Percentiles rank a stretch among this genome's conserved stretches.
These are phyloP conservation scores for Phymastichus coffea DNA, from an alignment of 1,140 invertebrate genomes.

Conservation along the genomic window DNA sequence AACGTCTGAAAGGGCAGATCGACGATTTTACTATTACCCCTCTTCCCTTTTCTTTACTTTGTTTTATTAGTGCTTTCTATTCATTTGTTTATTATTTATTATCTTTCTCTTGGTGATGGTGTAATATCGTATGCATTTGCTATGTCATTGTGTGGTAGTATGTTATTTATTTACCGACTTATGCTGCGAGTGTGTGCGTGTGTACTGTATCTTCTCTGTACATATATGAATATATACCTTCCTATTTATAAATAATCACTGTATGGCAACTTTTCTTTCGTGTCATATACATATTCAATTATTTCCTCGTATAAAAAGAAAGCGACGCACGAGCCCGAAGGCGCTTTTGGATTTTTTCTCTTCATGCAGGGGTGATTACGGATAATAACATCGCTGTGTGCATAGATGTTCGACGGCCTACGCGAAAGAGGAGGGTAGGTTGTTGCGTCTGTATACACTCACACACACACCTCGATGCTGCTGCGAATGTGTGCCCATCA, in stretches of 20 bases:
- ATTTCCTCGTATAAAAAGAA: too few relatives aligned
- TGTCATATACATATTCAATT: too few relatives aligned
- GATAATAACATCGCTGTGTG: too few relatives aligned
- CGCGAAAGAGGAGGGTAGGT: too few relatives aligned
- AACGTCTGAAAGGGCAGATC: constrained; percentile 42
- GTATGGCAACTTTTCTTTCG: too few relatives aligned
- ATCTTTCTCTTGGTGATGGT: constrained; percentile 53
- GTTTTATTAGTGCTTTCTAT: constrained; percentile 10
- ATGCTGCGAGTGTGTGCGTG: constrained; percentile 31
- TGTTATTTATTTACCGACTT: constrained; percentile 13
- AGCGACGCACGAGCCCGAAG: too few relatives aligned
- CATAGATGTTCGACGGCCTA: too few relatives aligned
- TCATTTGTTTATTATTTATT: constrained; percentile 44
- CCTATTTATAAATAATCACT: neutral
- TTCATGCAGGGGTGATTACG: too few relatives aligned
- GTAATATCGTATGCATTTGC: constrained; percentile 58
- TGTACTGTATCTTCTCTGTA: constrained; percentile 2
- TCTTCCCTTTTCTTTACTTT: neutral
- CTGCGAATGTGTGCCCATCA: too few relatives aligned
- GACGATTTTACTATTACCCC: constrained; percentile 13
- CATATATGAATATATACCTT: neutral
- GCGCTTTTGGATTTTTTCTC: too few relatives aligned
- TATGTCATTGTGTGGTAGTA: constrained; percentile 52
- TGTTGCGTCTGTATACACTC: too few relatives aligned
- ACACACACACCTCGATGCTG: too few relatives aligned